Conservation (phyloP, 2,113 vertebrate genomes). For the Cynoglossus semilaevis region DNA sequence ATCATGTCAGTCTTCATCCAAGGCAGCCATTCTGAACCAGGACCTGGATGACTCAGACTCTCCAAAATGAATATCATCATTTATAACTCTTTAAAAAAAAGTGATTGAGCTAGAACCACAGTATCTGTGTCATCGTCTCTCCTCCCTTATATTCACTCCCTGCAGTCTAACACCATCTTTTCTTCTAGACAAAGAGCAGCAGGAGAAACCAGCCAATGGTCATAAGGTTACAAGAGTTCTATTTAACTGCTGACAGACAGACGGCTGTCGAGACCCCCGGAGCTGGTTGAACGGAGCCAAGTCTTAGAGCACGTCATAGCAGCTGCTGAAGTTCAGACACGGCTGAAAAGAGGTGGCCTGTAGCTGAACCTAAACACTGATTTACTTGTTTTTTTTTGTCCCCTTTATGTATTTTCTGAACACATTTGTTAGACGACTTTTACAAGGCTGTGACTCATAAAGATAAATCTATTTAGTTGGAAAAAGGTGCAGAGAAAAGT, state of each 20-base stretch:
- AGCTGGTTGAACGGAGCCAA: conserved; percentile 38
- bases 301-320: conserved; percentile 42
- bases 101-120: not conserved
- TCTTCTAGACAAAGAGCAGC: conserved; percentile 9
- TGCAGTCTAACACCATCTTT: not conserved
- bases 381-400: conserved; percentile 21
- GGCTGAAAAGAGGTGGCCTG: conserved; percentile 38
- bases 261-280: conserved; percentile 33
- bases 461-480: conserved; percentile 3
- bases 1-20: not conserved
- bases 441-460: not conserved
- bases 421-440: conserved; percentile 20
- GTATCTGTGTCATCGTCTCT: not conserved
- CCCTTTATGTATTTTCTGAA: not conserved
- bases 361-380: conserved; percentile 45
- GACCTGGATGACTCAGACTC: not conserved
- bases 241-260: conserved; percentile 27
- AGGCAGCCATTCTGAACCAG: not conserved
- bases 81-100: not conserved
- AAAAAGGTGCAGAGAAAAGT: no score
- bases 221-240: conserved; percentile 28
- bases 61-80: not conserved
- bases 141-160: conserved; percentile 9
- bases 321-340: conserved; percentile 26
- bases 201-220: conserved; percentile 17